Evolutionary conservation across 2,113 vertebrate species (phyloP).

Genomic region (Glaucomys volans): DNA sequence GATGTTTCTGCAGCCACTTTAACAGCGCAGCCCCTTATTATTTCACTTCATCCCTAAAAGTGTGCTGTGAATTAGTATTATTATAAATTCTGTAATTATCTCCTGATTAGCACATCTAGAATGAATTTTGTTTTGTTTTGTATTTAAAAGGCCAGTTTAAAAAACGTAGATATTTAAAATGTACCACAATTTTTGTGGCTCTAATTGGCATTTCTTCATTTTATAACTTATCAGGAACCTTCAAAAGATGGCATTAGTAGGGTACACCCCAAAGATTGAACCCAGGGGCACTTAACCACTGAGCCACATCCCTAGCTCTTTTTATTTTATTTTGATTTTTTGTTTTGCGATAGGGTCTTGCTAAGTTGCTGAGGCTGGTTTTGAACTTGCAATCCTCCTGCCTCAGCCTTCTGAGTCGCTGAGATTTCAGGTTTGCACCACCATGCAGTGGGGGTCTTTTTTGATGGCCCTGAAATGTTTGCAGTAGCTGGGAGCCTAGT

Average conservation of each 20-base stretch:
- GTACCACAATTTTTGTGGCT: neutral
- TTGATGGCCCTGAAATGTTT: neutral
- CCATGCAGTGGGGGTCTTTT: neutral
- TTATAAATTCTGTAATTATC: constrained; percentile 3
- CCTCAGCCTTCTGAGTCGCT: no score
- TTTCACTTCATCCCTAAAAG: no score
- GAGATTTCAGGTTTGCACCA: no score
- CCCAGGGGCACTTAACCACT: no score
- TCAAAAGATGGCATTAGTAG: neutral
- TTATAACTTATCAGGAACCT: neutral
- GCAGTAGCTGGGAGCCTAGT: neutral
- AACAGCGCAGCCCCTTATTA: neutral
- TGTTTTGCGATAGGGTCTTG: no score
- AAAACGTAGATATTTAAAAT: constrained; percentile 20
- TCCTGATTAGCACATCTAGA: neutral
- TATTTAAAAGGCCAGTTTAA: neutral
- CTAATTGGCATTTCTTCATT: neutral
- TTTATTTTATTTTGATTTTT: no score
- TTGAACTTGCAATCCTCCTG: no score
- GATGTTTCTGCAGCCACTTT: neutral
- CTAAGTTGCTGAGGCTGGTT: no score
- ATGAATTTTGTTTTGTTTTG: neutral
- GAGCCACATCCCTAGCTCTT: no score
- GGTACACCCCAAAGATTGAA: no score
- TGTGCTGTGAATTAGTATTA: neutral